A percentile compares a stretch with the other conserved stretches of the same genome.
Conservation (phyloP, 1,140 invertebrate species). For the Galleria mellonella region DNA sequence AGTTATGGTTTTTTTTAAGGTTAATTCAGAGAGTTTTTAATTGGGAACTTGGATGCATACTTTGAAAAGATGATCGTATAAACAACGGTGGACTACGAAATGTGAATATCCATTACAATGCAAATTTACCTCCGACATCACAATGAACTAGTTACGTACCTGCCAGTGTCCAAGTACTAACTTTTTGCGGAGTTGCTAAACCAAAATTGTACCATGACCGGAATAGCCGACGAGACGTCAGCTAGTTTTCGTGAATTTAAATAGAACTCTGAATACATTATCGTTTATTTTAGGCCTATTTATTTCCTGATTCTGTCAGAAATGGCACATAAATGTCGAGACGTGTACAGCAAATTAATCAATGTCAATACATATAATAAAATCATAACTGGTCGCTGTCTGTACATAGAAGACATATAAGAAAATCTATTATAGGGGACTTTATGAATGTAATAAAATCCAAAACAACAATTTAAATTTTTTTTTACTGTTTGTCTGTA, state of each 20-base stretch:
- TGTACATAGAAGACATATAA: too few species aligned
- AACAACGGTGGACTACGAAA: conserved; percentile 26
- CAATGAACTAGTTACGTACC: conserved; percentile 48
- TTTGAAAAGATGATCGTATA: conserved; percentile 33
- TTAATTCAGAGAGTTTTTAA: conserved; percentile 20
- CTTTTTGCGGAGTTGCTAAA: conserved; percentile 44
- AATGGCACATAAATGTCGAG: too few species aligned
- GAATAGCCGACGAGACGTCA: conserved; percentile 23
- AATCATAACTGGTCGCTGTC: too few species aligned
- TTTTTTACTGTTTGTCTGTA: too few species aligned
- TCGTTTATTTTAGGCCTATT: too few species aligned
- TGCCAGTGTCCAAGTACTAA: conserved; percentile 29
- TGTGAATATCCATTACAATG: conserved; percentile 57
- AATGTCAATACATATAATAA: too few species aligned
- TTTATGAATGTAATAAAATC: too few species aligned
- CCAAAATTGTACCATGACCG: conserved; percentile 22
- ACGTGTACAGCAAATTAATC: too few species aligned
- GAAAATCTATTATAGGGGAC: too few species aligned
- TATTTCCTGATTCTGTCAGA: too few species aligned
- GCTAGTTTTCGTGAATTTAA: neutral
- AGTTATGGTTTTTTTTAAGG: neutral
- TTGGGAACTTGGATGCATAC: conserved; percentile 17
- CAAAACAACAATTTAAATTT: too few species aligned
- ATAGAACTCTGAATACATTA: neutral
- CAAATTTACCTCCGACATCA: conserved; percentile 43